Base-by-base conservation (phyloP, 2,888 invertebrate genomes). In the Lottia gigantea region DNA sequence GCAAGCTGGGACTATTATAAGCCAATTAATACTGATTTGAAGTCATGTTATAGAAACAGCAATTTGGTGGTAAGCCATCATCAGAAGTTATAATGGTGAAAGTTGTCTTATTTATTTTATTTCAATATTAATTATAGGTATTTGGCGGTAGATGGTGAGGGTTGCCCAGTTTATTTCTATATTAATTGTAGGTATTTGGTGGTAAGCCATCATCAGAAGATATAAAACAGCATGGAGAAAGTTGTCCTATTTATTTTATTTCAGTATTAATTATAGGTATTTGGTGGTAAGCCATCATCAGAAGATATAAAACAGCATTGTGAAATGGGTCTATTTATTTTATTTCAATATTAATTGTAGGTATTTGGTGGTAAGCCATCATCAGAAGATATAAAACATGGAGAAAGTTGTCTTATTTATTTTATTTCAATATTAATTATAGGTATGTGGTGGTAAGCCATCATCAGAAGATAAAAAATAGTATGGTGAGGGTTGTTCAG, bases 361-460 rank as follows among this genome's bases (percentile, higher is more conserved):
- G 93, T 93, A 78, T 92, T 95, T 79, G 96, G 96, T 77, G 92
- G 92, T 0, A 92, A 92, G 72, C 95, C 96, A 4, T 93, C 93
- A 2, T 92, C 93, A 82, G 94, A 95, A 80, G 94, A 96, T 86
- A 89, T 96, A 66, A 90, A 93, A 76, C 92, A 93, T 0, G 95
- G 95, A 2, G 92, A 93, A 67, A 91, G 93, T 68, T 97, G 97
- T 86, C 94, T 96, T 0, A 96, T 97, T 83, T 97, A 31, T 31
- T 31, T 3, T 31, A 31, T 31, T 31, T 31, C 6, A 31, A 31
- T 31, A 31, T 31, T 31, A 31, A 15, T 76, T 79, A 19, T 88
- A 97, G 96, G 93, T 93, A 78, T 92, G 95, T 79, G 96, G 31
- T 31, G 31, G 31, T 31, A 31, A 31, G 72, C 95, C 96, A 4